Evolutionary conservation across 35 echinoderm and acorn worm genomes (phyloP), one percentile per base, ranked within the genome.

Genomic region (Lytechinus variegatus): DNA sequence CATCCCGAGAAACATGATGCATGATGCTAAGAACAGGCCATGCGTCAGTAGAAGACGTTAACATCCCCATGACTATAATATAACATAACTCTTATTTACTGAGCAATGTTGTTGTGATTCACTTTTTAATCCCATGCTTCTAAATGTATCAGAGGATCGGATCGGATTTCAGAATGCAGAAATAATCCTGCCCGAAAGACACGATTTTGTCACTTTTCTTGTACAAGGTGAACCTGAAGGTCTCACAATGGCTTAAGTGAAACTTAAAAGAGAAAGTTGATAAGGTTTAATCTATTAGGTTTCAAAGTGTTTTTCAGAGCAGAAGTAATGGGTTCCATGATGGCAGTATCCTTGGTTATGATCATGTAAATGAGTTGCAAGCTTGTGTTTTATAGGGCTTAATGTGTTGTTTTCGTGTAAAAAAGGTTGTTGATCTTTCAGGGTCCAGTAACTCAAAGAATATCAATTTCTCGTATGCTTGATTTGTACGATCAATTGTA

Each of bases 381-480:
- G 66, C 16, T 79, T 79, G 66, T 79, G 66, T 79, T n/a, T 79
- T 5, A 24, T 79, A 79, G 66, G 66, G n/a, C n/a, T 79, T n/a
- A 79, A 79, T 79, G 66, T 79, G 66, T n/a, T 79, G 66, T 79
- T 79, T 79, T 79, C 66, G n/a, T 79, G 66, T 79, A 79, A 24
- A 44, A 44, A 24, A 79, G 66, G 66, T 79, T 79, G 66, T 79
- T 79, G 66, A 79, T 79, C 66, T 79, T 79, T 79, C 4, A 24
- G 14, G n/a, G 66, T 44, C 33, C 33, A 44, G 33, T 44, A 44
- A 44, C 33, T 44, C 33, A 44, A 44, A 44, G 33, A 44, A 44
- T 44, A 44, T 44, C 33, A 44, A 44, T 44, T 44, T 1, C 33
- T 44, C 33, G 33, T 44, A 44, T 0, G 33, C 33, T 44, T 44